Percentiles rank a stretch among this genome's conserved stretches.
phyloP scores from a whole-genome alignment of 2,113 vertebrate genomes.

The Thamnophis sirtalis region DNA sequence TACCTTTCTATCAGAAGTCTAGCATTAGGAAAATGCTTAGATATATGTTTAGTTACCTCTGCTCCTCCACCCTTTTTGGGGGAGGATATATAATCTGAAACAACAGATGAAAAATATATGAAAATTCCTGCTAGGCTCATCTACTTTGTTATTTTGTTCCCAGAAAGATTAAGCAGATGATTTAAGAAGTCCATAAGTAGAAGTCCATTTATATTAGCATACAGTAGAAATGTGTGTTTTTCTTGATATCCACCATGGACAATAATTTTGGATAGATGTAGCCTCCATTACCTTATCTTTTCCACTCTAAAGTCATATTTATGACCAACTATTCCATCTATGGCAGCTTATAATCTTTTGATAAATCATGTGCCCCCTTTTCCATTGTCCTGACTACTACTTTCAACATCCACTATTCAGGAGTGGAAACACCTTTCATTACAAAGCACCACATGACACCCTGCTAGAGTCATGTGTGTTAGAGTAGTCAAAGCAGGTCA shows the following conservation, averaged over 20 bases:
- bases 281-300: neutral
- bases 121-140: neutral
- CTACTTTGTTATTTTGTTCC: neutral
- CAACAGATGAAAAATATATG: neutral
- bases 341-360: neutral
- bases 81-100: neutral
- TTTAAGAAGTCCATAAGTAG: neutral
- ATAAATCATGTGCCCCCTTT: neutral
- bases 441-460: neutral
- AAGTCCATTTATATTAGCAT: neutral
- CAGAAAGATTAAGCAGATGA: neutral
- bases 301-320: neutral
- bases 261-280: neutral
- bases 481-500: neutral
- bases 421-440: neutral
- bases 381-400: neutral
- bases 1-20: neutral
- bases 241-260: neutral
- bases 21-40: neutral
- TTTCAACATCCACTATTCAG: neutral
- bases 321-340: neutral
- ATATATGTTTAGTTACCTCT: neutral
- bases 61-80: neutral
- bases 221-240: too few relatives aligned
- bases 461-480: fast-evolving